phyloP scores from a whole-genome alignment of 2,797 vertebrate species.

The Salmo trutta region DNA sequence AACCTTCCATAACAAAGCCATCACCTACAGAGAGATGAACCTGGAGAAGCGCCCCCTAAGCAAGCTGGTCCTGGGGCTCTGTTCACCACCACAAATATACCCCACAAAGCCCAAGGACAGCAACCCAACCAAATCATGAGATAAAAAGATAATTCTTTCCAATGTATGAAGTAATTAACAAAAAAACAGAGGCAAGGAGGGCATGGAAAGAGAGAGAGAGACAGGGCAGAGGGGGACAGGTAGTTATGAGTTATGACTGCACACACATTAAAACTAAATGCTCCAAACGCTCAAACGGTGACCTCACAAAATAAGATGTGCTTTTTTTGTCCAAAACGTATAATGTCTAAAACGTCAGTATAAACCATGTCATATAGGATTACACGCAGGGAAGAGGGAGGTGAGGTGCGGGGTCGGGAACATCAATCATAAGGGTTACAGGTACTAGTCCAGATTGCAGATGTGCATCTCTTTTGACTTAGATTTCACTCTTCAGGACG shows the following conservation, averaged over 20 bases:
- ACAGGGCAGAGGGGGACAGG: neutral
- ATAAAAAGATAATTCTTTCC: too few species aligned
- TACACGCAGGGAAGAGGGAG: neutral
- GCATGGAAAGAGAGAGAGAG: neutral
- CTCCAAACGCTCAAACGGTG: conserved; percentile 2
- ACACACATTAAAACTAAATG: conserved; percentile 23
- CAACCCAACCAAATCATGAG: too few species aligned
- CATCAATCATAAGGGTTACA: conserved; percentile 3
- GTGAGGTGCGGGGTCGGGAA: neutral
- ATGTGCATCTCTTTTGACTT: neutral
- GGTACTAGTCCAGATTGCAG: neutral
- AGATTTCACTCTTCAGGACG: neutral
- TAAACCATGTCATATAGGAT: conserved; percentile 1
- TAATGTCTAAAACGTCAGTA: neutral
- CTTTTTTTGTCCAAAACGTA: neutral
- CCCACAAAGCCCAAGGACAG: too few species aligned
- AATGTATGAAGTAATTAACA: too few species aligned
- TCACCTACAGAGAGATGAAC: too few species aligned
- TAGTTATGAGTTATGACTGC: neutral
- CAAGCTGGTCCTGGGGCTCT: too few species aligned
- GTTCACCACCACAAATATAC: too few species aligned
- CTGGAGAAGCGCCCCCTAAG: too few species aligned
- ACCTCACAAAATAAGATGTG: conserved; percentile 10
- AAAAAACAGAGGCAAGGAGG: too few species aligned
- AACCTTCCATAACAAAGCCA: too few species aligned